Percentiles rank a stretch among this genome's conserved stretches.
Conservation (phyloP, 2,797 vertebrate genomes). For the Corythornis leucogaster region DNA sequence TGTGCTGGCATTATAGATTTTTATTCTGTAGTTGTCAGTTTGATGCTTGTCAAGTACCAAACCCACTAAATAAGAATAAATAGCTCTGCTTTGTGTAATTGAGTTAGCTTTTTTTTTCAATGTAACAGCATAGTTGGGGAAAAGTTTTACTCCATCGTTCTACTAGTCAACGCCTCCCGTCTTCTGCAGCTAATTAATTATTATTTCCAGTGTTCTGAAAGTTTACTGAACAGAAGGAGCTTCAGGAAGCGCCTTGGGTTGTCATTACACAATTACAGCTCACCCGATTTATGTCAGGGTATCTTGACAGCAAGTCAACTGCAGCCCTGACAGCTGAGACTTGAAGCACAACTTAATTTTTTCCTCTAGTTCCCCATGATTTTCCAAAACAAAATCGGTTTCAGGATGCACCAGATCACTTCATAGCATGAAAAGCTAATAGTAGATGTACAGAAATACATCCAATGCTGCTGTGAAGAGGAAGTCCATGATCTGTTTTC, state of each 20-base stretch:
- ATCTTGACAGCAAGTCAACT: constrained; percentile 11
- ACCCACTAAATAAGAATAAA: constrained; percentile 52
- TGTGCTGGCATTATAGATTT: background rate
- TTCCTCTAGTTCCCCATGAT: background rate
- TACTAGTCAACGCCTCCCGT: constrained; percentile 6
- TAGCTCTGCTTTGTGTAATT: background rate
- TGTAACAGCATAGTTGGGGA: background rate
- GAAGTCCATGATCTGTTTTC: background rate
- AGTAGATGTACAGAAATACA: background rate
- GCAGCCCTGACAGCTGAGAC: constrained; percentile 4
- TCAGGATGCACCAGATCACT: background rate
- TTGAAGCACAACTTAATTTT: background rate
- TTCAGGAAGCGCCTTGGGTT: background rate
- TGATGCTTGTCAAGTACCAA: constrained; percentile 50
- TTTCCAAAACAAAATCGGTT: background rate
- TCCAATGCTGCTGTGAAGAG: background rate
- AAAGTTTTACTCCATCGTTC: constrained; percentile 6
- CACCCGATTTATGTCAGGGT: background rate
- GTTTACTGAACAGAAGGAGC: constrained; percentile 30
- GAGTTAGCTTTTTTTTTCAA: background rate
- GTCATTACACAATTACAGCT: constrained; percentile 3
- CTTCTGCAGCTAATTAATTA: constrained; percentile 52
- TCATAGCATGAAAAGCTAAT: background rate
- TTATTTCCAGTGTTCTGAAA: constrained; percentile 22
- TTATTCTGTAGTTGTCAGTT: constrained; percentile 37